These are phyloP conservation scores for Clitarchus hookeri DNA, from an alignment of 2,888 invertebrate species.

Conservation along the genomic window DNA sequence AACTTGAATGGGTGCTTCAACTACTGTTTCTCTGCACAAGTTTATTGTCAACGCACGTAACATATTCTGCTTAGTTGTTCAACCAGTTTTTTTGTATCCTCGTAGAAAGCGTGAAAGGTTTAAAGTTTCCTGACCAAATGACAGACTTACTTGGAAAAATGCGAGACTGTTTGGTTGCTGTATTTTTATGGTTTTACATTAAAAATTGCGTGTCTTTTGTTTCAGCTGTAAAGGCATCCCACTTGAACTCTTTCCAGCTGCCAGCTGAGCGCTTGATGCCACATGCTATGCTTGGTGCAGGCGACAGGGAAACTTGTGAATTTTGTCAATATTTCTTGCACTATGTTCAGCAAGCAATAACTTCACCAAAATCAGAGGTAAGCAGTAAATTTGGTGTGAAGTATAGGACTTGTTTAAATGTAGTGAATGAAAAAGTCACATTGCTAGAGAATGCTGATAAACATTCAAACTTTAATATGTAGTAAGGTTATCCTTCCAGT, in stretches of 20 bases:
- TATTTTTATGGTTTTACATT: neutral
- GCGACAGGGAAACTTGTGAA: slow-evolving; percentile 65
- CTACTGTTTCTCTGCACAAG: too few relatives aligned
- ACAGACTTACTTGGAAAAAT: too few relatives aligned
- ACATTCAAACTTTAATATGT: too few relatives aligned
- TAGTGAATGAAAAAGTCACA: neutral
- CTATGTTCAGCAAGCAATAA: slow-evolving; percentile 74
- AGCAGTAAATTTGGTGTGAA: slow-evolving; percentile 24
- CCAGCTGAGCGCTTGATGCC: slow-evolving; percentile 57
- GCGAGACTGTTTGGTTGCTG: too few relatives aligned
- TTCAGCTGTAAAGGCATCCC: neutral
- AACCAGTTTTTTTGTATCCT: too few relatives aligned
- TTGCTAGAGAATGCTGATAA: too few relatives aligned
- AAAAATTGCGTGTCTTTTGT: neutral
- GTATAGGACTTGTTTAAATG: neutral
- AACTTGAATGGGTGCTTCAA: too few relatives aligned
- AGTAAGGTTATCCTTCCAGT: too few relatives aligned
- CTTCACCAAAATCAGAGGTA: slow-evolving; percentile 70
- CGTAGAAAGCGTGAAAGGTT: too few relatives aligned
- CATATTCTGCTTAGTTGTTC: too few relatives aligned
- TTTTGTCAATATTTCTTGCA: slow-evolving; percentile 84
- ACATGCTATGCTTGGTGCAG: slow-evolving; percentile 44
- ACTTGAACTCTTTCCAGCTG: slow-evolving; percentile 53
- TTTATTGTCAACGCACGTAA: too few relatives aligned
- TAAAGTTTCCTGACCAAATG: too few relatives aligned